Evolutionary conservation across 2,113 vertebrate genomes (phyloP).

Genomic region (Nothobranchius kuhntae): DNA sequence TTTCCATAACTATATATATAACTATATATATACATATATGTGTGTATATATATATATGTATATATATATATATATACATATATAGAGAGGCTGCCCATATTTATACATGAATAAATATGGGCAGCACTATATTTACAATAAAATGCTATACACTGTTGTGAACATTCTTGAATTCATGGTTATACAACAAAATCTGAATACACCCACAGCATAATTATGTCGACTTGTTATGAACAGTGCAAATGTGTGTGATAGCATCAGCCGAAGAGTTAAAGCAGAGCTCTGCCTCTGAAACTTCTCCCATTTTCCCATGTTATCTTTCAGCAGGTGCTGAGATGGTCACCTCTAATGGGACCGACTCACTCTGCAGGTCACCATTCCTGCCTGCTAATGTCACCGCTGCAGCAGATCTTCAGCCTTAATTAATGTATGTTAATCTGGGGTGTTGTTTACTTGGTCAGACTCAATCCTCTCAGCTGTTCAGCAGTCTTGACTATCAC

Average conservation of each 20-base stretch:
- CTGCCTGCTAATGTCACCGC: constrained; percentile 60
- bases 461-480: constrained; percentile 55
- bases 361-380: constrained; percentile 13
- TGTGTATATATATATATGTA: too few relatives aligned
- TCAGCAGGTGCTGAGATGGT: constrained; percentile 1
- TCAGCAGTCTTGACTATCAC: constrained; percentile 1
- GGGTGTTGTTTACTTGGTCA: constrained; percentile 60
- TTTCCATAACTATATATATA: too few relatives aligned
- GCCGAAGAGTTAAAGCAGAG: not conserved
- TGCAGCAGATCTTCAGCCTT: constrained; percentile 60
- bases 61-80: too few relatives aligned
- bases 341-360: constrained; percentile 24
- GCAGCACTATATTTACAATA: not conserved
- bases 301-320: not conserved
- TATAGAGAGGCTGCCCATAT: too few relatives aligned
- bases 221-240: not conserved
- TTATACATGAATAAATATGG: too few relatives aligned
- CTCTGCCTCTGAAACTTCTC: not conserved
- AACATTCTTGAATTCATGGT: not conserved
- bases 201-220: not conserved
- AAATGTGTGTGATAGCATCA: constrained; percentile 4
- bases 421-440: constrained; percentile 72
- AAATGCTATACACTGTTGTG: not conserved
- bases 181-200: constrained; percentile 1
- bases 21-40: too few relatives aligned